These are phyloP conservation scores for Carposina sasakii DNA, from an alignment of 1,140 invertebrate genomes.

Conservation along the genomic window DNA sequence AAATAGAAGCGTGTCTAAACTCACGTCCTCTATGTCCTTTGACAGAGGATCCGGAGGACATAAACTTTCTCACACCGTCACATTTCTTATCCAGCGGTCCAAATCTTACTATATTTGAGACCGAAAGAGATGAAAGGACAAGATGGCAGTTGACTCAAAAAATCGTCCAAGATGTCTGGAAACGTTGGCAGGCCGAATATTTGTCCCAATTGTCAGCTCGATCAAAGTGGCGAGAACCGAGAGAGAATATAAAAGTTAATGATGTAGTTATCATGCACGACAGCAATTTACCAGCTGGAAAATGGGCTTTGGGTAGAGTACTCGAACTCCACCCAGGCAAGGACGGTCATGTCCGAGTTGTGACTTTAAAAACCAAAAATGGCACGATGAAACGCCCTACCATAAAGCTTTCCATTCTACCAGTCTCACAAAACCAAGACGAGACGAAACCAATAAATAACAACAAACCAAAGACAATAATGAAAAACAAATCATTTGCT, in stretches of 20 bases:
- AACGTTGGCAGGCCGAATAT: constrained; percentile 32
- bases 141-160: constrained; percentile 14
- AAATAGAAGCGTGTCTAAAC: neutral
- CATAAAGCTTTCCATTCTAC: constrained; percentile 3
- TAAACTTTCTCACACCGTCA: constrained; percentile 8
- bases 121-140: neutral
- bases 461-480: neutral
- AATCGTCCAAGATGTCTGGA: constrained; percentile 32
- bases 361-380: constrained; percentile 28
- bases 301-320: constrained; percentile 42
- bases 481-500: neutral
- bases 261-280: constrained; percentile 37
- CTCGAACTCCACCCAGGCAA: constrained; percentile 30
- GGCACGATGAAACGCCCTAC: constrained; percentile 13
- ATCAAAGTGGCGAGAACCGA: constrained; percentile 24
- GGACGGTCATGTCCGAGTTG: constrained; percentile 40
- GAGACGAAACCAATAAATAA: neutral
- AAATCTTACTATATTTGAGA: constrained; percentile 4
- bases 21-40: neutral
- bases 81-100: constrained; percentile 13
- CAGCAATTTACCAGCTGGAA: constrained; percentile 30
- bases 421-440: neutral
- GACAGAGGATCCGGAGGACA: constrained; percentile 14
- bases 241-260: constrained; percentile 7
- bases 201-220: constrained; percentile 22